Conservation (phyloP, 2,113 vertebrate species). For the Oncorhynchus masou region DNA sequence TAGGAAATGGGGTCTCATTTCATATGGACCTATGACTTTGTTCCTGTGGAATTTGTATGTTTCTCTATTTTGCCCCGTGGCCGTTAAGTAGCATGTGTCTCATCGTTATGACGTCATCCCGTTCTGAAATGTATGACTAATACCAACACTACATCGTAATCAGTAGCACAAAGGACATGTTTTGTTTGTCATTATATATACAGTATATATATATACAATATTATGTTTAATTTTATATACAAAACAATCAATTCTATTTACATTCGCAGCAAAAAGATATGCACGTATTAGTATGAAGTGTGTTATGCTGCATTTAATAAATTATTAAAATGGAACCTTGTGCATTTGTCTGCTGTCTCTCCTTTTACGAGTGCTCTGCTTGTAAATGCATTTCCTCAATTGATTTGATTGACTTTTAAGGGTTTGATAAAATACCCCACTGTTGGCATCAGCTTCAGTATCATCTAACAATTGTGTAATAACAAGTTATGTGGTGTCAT, state of each 20-base stretch:
- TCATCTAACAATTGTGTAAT: too few species aligned
- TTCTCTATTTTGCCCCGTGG: constrained; percentile 47
- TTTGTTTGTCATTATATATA: constrained; percentile 32
- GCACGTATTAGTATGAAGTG: constrained; percentile 58
- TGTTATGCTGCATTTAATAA: constrained; percentile 74
- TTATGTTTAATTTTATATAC: constrained; percentile 56
- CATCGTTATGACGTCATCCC: constrained; percentile 25
- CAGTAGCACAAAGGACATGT: constrained; percentile 65
- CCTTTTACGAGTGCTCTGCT: background rate
- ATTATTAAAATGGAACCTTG: constrained; percentile 60
- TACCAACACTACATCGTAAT: constrained; percentile 36
- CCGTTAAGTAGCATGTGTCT: constrained; percentile 57
- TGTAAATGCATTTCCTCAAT: background rate
- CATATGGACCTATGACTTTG: constrained; percentile 19
- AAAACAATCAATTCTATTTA: constrained; percentile 38
- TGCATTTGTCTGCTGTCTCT: constrained; percentile 31
- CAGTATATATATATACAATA: constrained; percentile 5
- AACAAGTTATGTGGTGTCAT: too few species aligned
- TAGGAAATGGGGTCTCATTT: constrained; percentile 27
- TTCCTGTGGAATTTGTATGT: constrained; percentile 44
- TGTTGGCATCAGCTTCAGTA: too few species aligned
- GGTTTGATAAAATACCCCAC: background rate
- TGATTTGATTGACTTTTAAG: background rate
- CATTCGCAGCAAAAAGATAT: constrained; percentile 71
- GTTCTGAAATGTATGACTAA: constrained; percentile 49